Evolutionary conservation across 1,140 invertebrate genomes (phyloP), one percentile per base, ranked within the genome.

Genomic region (Lethrus apterus): DNA sequence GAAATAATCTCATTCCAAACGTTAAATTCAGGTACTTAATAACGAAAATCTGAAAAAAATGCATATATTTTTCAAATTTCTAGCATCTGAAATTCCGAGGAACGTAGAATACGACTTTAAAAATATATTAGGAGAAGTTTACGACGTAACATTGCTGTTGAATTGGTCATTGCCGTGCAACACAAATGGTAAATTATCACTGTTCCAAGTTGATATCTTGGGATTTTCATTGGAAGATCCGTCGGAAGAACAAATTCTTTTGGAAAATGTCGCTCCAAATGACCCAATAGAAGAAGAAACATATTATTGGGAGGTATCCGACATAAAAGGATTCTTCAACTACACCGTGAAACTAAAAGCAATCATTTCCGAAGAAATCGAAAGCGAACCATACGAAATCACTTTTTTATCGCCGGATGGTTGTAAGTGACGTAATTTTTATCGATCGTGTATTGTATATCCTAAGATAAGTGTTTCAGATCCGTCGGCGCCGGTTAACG

Each of bases 81-180:
- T 15, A 36, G 34, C 19, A 36, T 10, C 34, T n/a, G 34, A 36
- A 36, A 8, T n/a, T 19, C 1, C 15, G 3, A 36, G 34, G 23
- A 20, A 36, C 7, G 17, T 36, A 7, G 9, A 20, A 15, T 2
- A 20, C 3, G 13, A 1, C 2, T 11, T 19, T 18, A 19, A 4
- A 17, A 36, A 36, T 11, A 21, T 4, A 7, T n/a, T 36, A 20
- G 34, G 34, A 8, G 15, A 18, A 36, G 13, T 36, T 2, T 36
- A 36, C 34, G 19, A 36, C 11, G 34, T 15, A 2, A 2, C 4
- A 7, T 8, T 18, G 0, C 11, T 1, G 11, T 5, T 17, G n/a
- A 18, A 10, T 19, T 36, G 34, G 34, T 36, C 23, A 8, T 9
- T n/a, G 11, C 34, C 34, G 7, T 36, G 34, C 17, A 36, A 36